A percentile compares a stretch with the other conserved stretches of the same genome.
Conservation (phyloP, 2,797 vertebrate species). For the Liparis tanakae region DNA sequence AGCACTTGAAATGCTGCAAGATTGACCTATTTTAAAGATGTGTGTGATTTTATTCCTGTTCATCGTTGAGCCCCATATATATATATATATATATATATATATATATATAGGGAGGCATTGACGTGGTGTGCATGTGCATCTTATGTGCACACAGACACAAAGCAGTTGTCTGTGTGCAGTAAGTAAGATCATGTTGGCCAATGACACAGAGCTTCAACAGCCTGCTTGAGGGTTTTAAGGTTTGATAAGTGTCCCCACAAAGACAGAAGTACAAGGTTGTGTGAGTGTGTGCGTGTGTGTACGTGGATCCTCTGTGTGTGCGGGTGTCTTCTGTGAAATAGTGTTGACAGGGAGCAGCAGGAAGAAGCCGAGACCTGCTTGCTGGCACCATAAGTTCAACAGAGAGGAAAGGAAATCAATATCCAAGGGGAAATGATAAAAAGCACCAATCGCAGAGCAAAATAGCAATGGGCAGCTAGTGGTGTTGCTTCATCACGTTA, state of each 20-base stretch:
- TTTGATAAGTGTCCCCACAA: not conserved
- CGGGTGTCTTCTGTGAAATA: slow-evolving; percentile 34
- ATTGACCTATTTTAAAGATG: slow-evolving; percentile 13
- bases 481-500: slow-evolving; percentile 56
- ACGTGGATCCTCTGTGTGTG: not conserved
- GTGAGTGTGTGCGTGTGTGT: not conserved
- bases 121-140: not conserved
- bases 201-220: not conserved
- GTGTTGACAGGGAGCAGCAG: slow-evolving; percentile 45
- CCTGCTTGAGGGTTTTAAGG: not conserved
- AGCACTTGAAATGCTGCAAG: slow-evolving; percentile 5
- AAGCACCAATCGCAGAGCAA: slow-evolving; percentile 50
- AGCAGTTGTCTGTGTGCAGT: not conserved
- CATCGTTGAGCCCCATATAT: slow-evolving; percentile 7
- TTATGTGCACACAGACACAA: not conserved
- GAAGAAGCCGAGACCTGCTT: slow-evolving; percentile 39
- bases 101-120: slow-evolving; percentile 13
- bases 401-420: slow-evolving; percentile 72
- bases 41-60: not conserved
- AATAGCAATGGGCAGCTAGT: slow-evolving; percentile 47
- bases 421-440: slow-evolving; percentile 66
- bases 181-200: not conserved
- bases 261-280: not conserved
- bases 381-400: slow-evolving; percentile 52
- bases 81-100: not conserved